phyloP scores from a whole-genome alignment of 2,888 invertebrate species.

The Antheraea yamamai region DNA sequence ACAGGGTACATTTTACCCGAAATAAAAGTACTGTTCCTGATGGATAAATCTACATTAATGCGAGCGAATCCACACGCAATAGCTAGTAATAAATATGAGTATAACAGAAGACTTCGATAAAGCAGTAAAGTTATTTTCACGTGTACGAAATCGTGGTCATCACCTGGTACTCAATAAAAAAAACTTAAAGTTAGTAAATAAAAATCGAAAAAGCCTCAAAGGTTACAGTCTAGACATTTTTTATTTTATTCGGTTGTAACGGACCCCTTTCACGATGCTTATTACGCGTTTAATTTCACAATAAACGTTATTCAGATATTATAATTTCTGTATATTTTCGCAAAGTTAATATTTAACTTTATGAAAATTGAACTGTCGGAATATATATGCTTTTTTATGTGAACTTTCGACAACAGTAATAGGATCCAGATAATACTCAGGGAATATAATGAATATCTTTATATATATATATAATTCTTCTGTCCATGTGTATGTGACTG shows the following conservation, averaged over 20 bases:
- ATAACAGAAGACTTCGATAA: no score
- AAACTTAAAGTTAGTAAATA: background rate
- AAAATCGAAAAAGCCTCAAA: background rate
- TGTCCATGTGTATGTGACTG: no score
- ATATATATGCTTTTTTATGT: background rate
- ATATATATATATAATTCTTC: no score
- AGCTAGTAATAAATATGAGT: no score
- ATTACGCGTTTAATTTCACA: slow-evolving; percentile 3
- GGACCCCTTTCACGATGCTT: background rate
- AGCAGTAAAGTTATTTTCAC: no score
- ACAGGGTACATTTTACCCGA: no score
- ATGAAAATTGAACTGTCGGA: background rate
- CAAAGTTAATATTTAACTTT: background rate
- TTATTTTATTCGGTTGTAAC: background rate
- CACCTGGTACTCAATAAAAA: no score
- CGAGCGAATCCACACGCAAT: no score
- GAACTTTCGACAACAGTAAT: background rate
- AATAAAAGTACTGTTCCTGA: no score
- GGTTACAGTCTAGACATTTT: slow-evolving; percentile 2
- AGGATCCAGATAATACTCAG: background rate
- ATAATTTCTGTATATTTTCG: background rate
- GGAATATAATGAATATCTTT: background rate
- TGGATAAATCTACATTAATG: no score
- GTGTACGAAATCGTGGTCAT: no score
- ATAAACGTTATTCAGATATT: background rate